phyloP scores from a whole-genome alignment of 2,888 invertebrate genomes.

The Eugnorisma glareosa region DNA sequence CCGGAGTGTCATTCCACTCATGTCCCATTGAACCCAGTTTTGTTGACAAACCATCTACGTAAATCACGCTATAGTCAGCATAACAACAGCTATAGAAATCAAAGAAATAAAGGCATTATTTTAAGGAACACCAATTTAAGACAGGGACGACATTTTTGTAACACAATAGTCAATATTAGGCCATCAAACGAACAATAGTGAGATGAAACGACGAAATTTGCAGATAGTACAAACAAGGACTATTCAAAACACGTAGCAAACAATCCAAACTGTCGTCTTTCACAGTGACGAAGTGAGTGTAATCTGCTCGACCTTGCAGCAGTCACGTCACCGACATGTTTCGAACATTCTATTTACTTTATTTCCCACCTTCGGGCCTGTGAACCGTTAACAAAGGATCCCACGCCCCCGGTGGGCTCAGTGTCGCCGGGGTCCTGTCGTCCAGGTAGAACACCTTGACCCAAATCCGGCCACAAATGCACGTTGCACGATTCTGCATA shows the following conservation, averaged over 20 bases:
- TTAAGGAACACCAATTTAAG: constrained; percentile 3
- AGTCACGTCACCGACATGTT: constrained; percentile 20
- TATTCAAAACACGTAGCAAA: constrained; percentile 3
- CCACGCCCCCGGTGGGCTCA: neutral
- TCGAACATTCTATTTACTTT: constrained; percentile 6
- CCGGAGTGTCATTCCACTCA: constrained; percentile 9
- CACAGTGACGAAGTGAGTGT: constrained; percentile 16
- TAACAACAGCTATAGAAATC: constrained; percentile 9
- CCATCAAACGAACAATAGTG: constrained; percentile 3
- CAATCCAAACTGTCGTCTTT: neutral
- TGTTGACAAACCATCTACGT: constrained; percentile 9
- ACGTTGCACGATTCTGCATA: constrained; percentile 44
- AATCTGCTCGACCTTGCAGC: constrained; percentile 14
- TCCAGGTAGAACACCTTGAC: constrained; percentile 55
- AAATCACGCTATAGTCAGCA: neutral
- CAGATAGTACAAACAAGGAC: constrained; percentile 5
- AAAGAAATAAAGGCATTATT: constrained; percentile 1
- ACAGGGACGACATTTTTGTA: neutral
- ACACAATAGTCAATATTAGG: constrained; percentile 2
- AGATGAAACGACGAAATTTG: neutral
- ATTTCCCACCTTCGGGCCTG: constrained; percentile 2
- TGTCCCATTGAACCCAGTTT: constrained; percentile 13
- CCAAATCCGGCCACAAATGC: constrained; percentile 37
- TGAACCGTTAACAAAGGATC: constrained; percentile 21
- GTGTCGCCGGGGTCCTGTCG: neutral